Base-by-base conservation (phyloP, 64 coral and sea anemone genomes). In the Stichodactyla helianthus region DNA sequence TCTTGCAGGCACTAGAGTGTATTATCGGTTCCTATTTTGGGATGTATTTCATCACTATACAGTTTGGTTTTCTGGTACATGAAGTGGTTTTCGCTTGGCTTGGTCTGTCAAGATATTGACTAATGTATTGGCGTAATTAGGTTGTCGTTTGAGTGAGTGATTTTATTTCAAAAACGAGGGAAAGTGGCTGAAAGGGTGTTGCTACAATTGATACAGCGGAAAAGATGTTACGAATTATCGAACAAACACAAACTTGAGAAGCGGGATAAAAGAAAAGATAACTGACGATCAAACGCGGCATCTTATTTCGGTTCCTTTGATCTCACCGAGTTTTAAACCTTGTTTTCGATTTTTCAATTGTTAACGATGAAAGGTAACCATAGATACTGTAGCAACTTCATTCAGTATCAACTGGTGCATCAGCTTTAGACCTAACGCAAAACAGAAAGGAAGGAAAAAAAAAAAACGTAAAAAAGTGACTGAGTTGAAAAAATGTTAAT, bases 1-100 rank as follows among this genome's bases (percentile, higher is more conserved):
- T 81, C 78, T 81, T 20, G 50, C 17, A 81, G 22, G 17, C 35
- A n/a, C 78, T 16, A 51, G 15, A 52, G 78, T 81, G 78, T 51
- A 81, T 81, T 81, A 81, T 81, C 78, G 52, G 50, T 81, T 52
- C 52, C 78, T 81, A 81, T 81, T 81, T 81, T 20, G 52, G 78
- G 77, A 15, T 22, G 26, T 74, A 74, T 74, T 74, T 74, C 25
- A 74, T 31, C 68, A 74, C 68, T 74, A 27, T 31, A 65, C 62
- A 11, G 68, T 35, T 74, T 74, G 68, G 68, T 74, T 74, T 74
- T 74, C 25, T 74, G 27, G 68, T 31, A 74, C 68, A 23, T 74
- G 22, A 74, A 74, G 68, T 74, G 68, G 20, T 74, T 74, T 23
- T 74, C 68, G 68, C 68, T 74, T 74, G 68, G 68, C 68, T 74